Evolutionary conservation across 2,113 vertebrate species (phyloP).

Genomic region (Alaudala cheleensis): DNA sequence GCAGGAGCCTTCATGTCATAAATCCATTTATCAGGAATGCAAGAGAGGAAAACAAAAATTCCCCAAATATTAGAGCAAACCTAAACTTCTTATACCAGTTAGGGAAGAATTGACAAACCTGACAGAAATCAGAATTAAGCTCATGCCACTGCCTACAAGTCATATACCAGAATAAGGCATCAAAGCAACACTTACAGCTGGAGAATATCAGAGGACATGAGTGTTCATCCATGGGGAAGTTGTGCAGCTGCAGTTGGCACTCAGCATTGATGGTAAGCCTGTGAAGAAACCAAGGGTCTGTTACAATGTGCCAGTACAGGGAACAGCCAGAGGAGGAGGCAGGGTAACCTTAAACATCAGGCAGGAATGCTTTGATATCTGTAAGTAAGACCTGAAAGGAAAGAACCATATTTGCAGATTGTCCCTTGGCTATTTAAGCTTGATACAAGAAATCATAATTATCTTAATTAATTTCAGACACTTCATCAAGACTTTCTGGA

Average conservation of each 20-base stretch:
- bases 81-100: not conserved
- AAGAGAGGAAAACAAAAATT: not conserved
- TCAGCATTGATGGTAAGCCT: slow-evolving; percentile 97
- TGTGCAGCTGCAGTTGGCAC: slow-evolving; percentile 94
- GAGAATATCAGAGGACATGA: slow-evolving; percentile 96
- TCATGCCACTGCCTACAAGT: not conserved
- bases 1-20: not conserved
- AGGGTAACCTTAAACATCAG: not conserved
- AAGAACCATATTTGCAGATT: not conserved
- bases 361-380: not conserved
- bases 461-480: not conserved
- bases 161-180: not conserved
- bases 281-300: not conserved
- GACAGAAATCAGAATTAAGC: not conserved
- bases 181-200: slow-evolving; percentile 89
- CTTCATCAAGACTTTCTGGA: not conserved
- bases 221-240: slow-evolving; percentile 98
- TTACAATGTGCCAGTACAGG: not conserved
- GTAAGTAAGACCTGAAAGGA: not conserved
- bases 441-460: not conserved
- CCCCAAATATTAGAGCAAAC: not conserved
- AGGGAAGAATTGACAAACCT: not conserved
- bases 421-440: not conserved
- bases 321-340: not conserved
- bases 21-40: not conserved